Base-by-base conservation (phyloP, 1,140 invertebrate species). In the Ips nitidus region DNA sequence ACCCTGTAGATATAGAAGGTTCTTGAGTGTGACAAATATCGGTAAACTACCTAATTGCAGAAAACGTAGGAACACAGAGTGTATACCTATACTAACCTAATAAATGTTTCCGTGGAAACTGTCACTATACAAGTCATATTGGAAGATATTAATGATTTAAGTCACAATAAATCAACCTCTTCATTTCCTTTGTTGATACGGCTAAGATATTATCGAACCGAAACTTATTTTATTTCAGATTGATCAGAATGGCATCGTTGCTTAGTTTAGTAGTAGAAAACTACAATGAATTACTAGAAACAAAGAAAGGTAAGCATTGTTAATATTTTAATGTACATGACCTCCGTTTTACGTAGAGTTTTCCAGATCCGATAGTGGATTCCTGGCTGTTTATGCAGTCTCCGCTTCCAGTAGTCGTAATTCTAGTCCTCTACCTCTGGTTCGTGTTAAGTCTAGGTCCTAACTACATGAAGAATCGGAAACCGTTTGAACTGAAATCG, bases 381-480 rank as follows among this genome's bases (percentile, higher is more conserved):
- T 83, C 87, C 3, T 94, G 91, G 91, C 82, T 86, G 1, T 80
- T 94, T 38, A 93, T 94, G 90, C 76, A 83, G 38, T 86, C 87
- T 1, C 89, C 90, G 3, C 81, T 84, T 55, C 90, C 91, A 1
- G 85, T 92, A 1, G 71, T 91, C 2, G 52, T 80, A 8, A 86
- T 91, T 52, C 78, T 90, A 47, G 77, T 84, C 0, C 78, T 82
- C 0, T 91, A 91, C 69, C 82, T 91, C 3, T 82, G 84, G 69
- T 87, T 91, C 69, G 88, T 91, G 0, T 80, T 90, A 70, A 86
- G 86, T 77, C 74, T 87, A 40, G 92, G 92, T n/a, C 91, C 90
- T 7, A 82, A 84, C 73, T 82, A 86, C 72, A 93, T 93, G 90
- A 71, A 75, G 83, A 87, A 77, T 82, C 87, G 70, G 81, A 82